Percentiles rank a stretch among this genome's conserved stretches.
Conservation (phyloP, 2,888 invertebrate genomes). For the Operophtera brumata region DNA sequence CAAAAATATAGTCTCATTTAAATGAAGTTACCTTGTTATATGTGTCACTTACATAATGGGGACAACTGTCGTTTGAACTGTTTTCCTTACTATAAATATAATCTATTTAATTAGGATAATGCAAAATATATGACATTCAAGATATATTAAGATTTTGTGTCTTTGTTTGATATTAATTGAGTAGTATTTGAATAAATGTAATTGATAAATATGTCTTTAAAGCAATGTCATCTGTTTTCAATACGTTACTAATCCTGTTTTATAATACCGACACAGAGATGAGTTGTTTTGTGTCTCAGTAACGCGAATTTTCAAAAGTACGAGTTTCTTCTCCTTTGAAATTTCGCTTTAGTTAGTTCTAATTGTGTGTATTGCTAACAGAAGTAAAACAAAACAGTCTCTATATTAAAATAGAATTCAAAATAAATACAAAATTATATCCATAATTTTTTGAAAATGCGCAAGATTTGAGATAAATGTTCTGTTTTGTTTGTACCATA, state of each 20-base stretch:
- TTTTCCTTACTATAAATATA: constrained; percentile 47
- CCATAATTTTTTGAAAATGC: too few species aligned
- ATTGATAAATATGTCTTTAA: neutral
- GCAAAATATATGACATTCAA: constrained; percentile 33
- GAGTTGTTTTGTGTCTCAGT: constrained; percentile 26
- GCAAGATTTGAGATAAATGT: neutral
- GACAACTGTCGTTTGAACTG: constrained; percentile 50
- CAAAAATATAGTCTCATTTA: constrained; percentile 18
- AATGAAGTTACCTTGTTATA: constrained; percentile 47
- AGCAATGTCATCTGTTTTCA: constrained; percentile 14
- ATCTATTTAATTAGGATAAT: constrained; percentile 58
- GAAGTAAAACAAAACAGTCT: constrained; percentile 40
- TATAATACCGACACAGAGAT: constrained; percentile 24
- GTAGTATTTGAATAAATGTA: too few species aligned
- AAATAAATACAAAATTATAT: neutral
- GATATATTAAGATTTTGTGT: too few species aligned
- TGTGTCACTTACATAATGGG: constrained; percentile 46
- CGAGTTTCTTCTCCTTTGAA: constrained; percentile 32
- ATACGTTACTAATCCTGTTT: constrained; percentile 14
- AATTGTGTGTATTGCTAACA: constrained; percentile 69
- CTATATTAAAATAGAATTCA: neutral
- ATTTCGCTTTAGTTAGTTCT: constrained; percentile 37
- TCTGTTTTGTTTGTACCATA: constrained; percentile 34
- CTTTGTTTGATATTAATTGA: too few species aligned
- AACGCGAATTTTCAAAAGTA: constrained; percentile 19